Conservation (phyloP, 1,140 invertebrate species). For the Drosophila seguyi region DNA sequence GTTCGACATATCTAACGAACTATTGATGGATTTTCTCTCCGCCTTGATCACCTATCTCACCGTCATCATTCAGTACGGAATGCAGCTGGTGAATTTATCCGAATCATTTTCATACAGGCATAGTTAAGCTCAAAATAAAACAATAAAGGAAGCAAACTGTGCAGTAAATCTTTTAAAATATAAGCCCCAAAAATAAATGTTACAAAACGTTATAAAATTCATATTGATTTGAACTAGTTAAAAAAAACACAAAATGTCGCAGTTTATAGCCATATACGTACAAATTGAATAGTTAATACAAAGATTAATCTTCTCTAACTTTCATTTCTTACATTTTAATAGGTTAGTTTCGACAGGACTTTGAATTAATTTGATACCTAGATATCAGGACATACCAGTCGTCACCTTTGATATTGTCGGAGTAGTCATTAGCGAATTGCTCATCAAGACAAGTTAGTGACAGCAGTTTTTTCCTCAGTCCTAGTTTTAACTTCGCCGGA, state of each 20-base stretch:
- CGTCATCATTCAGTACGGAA: conserved; percentile 45
- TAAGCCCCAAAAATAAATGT: too few species aligned
- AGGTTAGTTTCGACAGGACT: too few species aligned
- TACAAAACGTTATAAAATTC: too few species aligned
- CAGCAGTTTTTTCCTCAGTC: neutral
- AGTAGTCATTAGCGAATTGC: conserved; percentile 8
- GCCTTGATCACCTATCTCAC: conserved; percentile 51
- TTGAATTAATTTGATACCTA: too few species aligned
- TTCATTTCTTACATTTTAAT: too few species aligned
- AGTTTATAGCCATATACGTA: too few species aligned
- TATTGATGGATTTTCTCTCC: conserved; percentile 54
- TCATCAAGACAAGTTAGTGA: neutral
- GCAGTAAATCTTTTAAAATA: too few species aligned
- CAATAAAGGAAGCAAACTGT: neutral
- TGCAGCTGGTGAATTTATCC: conserved; percentile 1
- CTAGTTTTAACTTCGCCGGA: neutral
- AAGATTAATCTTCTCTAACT: too few species aligned
- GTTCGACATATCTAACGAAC: conserved; percentile 52
- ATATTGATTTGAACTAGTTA: too few species aligned
- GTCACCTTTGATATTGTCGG: neutral
- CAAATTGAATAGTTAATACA: too few species aligned
- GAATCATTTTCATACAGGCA: neutral
- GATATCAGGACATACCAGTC: neutral
- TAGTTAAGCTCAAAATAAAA: neutral
- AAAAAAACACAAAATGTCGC: too few species aligned